Conservation (phyloP, 2,888 invertebrate species). For the Amblyteles armatorius region DNA sequence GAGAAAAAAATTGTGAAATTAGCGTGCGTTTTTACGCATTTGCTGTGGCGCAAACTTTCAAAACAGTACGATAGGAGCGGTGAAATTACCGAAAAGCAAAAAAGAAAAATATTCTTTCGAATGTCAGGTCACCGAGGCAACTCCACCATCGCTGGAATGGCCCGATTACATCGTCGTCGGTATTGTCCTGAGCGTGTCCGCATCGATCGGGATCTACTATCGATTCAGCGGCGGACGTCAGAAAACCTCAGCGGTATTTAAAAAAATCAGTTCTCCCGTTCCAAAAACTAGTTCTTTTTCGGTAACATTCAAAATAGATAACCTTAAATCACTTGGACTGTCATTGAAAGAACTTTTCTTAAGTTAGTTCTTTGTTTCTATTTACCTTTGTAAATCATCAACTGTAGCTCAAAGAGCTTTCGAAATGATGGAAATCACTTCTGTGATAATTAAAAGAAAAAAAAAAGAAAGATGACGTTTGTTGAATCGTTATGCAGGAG, state of each 20-base stretch:
- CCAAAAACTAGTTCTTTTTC: background rate
- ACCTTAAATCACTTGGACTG: background rate
- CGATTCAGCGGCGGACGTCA: constrained; percentile 94
- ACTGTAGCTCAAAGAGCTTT: background rate
- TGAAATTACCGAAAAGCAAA: background rate
- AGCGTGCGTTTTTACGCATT: too few species aligned
- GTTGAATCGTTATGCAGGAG: constrained; percentile 86
- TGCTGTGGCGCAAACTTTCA: too few species aligned
- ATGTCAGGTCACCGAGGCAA: constrained; percentile 36
- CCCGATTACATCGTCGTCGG: constrained; percentile 92
- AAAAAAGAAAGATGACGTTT: background rate
- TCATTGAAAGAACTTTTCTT: background rate
- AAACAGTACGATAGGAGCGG: background rate
- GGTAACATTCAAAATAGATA: background rate
- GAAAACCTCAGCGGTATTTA: constrained; percentile 90
- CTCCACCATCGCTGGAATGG: constrained; percentile 73
- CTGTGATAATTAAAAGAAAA: background rate
- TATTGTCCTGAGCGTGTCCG: constrained; percentile 90
- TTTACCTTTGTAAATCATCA: background rate
- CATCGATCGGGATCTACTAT: constrained; percentile 93
- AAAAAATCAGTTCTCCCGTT: background rate
- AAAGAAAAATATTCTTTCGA: background rate
- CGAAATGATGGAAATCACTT: background rate
- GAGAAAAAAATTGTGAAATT: too few species aligned
- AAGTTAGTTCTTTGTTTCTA: background rate